Base-by-base conservation (phyloP, 1,140 invertebrate species). In the Leptopilina boulardi region DNA sequence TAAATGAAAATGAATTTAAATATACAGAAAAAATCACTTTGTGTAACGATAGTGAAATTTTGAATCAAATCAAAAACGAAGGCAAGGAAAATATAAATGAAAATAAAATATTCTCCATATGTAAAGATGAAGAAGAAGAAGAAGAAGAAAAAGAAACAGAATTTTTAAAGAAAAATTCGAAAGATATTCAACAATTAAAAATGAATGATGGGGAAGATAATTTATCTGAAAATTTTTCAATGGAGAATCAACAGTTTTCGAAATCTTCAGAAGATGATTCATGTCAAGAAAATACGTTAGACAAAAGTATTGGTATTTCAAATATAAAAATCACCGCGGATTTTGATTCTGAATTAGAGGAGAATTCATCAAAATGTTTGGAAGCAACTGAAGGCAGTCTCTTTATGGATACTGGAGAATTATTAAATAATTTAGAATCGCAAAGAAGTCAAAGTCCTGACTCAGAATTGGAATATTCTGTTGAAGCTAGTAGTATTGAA, bases 381-480 rank as follows among this genome's bases (percentile, higher is more conserved):
- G 77, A 79, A 19, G 79, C 38, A 13, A 74, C 70, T 8, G 78
- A 80, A 26, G 71, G 79, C 23, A 59, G 74, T 75, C 75, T 23
- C 13, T 70, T 71, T 70, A 76, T 26, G 19, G 70, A 34, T 44
- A 76, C 38, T 13, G 23, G 72, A 38, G 72, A 80, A 41, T 73
- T 80, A 70, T 30, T 74, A 19, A n/a, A 54, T 75, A 13, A 71
- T 34, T 11, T 44, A 10, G 4, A 42, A 21, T 47, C 41, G 47
- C 42, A 74, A 26, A 56, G 34, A 74, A 15, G 34, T 42, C 19
- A 21, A 26, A 44, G 66, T 11, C 38, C 71, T 21, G 18, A 34
- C 18, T 56, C n/a, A 51, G 21, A 51, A 73, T 73, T 51, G 38
- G 42, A 41, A 70, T 77, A 41, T 71, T 76, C 34, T 15, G 38